phyloP scores from a whole-genome alignment of 1,140 invertebrate genomes.

The Rhynchophorus ferrugineus region DNA sequence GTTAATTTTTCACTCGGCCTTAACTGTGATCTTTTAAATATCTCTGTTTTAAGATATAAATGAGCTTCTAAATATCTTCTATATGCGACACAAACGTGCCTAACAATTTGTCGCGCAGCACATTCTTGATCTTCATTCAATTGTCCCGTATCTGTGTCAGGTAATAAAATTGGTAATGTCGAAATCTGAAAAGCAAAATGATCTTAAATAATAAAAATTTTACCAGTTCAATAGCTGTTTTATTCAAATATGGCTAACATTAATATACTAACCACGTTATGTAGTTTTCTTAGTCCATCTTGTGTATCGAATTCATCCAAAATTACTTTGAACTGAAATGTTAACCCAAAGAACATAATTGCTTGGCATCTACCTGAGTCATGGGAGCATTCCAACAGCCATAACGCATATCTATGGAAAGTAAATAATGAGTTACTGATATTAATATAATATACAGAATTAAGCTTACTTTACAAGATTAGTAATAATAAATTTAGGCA shows the following conservation, averaged over 20 bases:
- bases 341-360: constrained; percentile 93
- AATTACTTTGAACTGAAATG: constrained; percentile 86
- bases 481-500: constrained; percentile 69
- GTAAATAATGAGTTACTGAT: background rate
- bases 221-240: background rate
- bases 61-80: constrained; percentile 91
- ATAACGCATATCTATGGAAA: constrained; percentile 71
- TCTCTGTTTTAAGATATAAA: constrained; percentile 74
- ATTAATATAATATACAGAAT: background rate
- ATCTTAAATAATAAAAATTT: background rate
- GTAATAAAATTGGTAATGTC: constrained; percentile 69
- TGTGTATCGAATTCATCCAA: constrained; percentile 83
- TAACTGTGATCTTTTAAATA: constrained; percentile 50
- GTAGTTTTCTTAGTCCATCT: constrained; percentile 85
- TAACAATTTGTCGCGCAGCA: constrained; percentile 85
- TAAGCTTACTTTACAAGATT: constrained; percentile 66
- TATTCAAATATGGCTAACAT: background rate
- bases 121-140: constrained; percentile 87
- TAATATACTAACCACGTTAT: constrained; percentile 71
- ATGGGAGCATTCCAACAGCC: constrained; percentile 92
- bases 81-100: constrained; percentile 85
- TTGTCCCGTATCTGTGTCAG: constrained; percentile 55
- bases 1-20: constrained; percentile 36
- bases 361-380: constrained; percentile 93
- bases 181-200: constrained; percentile 54